phyloP scores from a whole-genome alignment of 1,140 invertebrate species.

The Drosophila trapezifrons region DNA sequence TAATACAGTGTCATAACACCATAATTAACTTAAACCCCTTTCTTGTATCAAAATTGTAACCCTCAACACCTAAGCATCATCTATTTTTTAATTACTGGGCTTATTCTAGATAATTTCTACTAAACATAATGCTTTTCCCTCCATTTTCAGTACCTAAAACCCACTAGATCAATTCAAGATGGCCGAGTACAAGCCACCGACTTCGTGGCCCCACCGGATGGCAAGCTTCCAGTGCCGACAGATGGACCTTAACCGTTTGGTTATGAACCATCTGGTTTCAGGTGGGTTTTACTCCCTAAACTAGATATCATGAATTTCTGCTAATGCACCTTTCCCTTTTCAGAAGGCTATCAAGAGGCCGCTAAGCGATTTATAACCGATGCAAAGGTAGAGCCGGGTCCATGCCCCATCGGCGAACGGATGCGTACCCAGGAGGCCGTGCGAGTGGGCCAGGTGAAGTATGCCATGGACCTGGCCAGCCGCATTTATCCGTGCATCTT shows the following conservation, averaged over 20 bases:
- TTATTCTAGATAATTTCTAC: neutral
- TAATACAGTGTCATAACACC: no score
- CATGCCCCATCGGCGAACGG: constrained; percentile 29
- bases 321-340: neutral
- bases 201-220: constrained; percentile 60
- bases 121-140: neutral
- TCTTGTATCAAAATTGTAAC: no score
- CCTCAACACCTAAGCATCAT: no score
- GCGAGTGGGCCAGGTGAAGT: constrained; percentile 46
- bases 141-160: constrained; percentile 22
- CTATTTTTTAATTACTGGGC: no score
- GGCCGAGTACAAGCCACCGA: constrained; percentile 20
- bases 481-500: constrained; percentile 53
- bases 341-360: constrained; percentile 63
- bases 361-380: constrained; percentile 47
- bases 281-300: constrained; percentile 13
- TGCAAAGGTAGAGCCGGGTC: constrained; percentile 26
- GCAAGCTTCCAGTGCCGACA: constrained; percentile 57
- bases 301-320: neutral
- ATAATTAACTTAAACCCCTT: no score
- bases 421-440: constrained; percentile 43
- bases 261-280: constrained; percentile 64
- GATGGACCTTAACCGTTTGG: constrained; percentile 52
- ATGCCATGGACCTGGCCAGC: constrained; percentile 66
- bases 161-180: constrained; percentile 29